Percentiles rank a stretch among this genome's conserved stretches.
These are phyloP conservation scores for Sinosuthora webbiana DNA, from an alignment of 2,113 vertebrate genomes.

Conservation along the genomic window DNA sequence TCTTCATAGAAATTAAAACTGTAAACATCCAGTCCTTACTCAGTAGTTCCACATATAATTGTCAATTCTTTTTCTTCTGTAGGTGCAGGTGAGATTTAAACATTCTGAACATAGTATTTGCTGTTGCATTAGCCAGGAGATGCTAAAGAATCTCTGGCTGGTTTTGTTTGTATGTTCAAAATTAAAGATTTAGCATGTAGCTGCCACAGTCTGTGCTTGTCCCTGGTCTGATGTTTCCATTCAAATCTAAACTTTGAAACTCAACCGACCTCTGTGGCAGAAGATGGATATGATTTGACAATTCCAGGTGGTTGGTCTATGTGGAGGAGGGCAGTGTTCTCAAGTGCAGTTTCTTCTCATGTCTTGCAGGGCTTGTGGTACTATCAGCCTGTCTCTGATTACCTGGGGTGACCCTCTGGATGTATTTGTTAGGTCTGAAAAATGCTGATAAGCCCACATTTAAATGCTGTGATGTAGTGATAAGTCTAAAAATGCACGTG, in stretches of 20 bases:
- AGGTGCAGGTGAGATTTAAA: background rate
- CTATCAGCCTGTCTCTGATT: background rate
- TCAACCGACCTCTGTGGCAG: background rate
- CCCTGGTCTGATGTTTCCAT: background rate
- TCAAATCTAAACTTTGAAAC: background rate
- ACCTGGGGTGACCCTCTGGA: background rate
- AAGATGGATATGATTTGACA: background rate
- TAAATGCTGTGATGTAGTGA: background rate
- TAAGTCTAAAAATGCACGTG: background rate
- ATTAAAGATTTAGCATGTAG: background rate
- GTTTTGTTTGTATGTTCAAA: background rate
- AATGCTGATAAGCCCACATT: background rate
- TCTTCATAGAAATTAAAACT: background rate
- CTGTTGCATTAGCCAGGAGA: background rate
- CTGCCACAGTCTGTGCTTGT: background rate
- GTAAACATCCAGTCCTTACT: background rate
- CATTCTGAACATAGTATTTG: background rate
- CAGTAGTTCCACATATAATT: background rate
- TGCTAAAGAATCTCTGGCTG: background rate
- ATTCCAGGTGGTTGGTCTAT: background rate
- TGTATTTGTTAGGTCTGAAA: background rate
- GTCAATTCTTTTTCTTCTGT: background rate
- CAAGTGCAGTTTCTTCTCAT: background rate
- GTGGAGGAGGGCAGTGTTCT: background rate
- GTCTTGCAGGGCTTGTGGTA: background rate